Evolutionary conservation across 2,797 vertebrate species (phyloP).

Genomic region (Pyrocephalus nanus): DNA sequence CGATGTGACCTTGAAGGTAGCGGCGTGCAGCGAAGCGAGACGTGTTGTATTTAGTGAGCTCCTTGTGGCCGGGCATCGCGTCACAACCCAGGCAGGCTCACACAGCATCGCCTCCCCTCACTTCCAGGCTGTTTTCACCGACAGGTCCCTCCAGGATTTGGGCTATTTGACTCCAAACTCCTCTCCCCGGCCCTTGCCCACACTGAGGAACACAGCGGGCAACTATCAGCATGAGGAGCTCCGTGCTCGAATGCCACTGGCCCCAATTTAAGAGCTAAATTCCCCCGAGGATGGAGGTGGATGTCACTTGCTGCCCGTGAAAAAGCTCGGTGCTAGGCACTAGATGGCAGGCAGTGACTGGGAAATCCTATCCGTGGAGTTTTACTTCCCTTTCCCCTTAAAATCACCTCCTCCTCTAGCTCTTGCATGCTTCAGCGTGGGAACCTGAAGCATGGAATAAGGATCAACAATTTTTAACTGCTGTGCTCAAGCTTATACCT

Average conservation of each 20-base stretch:
- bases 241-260: fast-evolving
- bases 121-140: neutral
- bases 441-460: neutral
- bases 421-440: fast-evolving
- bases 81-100: neutral
- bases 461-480: neutral
- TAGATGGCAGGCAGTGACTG: conserved; percentile 63
- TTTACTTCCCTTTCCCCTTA: neutral
- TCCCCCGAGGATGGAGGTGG: neutral
- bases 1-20: neutral
- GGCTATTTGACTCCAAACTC: neutral
- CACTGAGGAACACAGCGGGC: neutral
- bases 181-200: neutral
- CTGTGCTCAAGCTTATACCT: neutral
- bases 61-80: neutral
- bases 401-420: neutral
- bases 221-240: neutral
- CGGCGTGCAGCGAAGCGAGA: neutral
- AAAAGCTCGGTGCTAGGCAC: neutral
- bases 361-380: neutral
- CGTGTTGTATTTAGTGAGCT: neutral
- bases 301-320: neutral
- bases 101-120: neutral
- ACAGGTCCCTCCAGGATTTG: neutral
- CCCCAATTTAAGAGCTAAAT: neutral